Conservation (phyloP, 2,888 invertebrate genomes). For the Tyria jacobaeae region DNA sequence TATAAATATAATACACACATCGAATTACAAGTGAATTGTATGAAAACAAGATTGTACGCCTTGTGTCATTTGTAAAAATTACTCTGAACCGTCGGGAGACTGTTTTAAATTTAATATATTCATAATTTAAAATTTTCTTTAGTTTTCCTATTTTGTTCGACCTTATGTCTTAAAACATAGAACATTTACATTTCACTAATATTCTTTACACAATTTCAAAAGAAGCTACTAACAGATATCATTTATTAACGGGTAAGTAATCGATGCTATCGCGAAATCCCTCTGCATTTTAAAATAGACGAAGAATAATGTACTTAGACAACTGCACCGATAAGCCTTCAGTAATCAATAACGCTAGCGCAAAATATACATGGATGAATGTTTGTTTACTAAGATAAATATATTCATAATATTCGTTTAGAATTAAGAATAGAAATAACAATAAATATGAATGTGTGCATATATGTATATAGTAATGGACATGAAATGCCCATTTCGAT, state of each 20-base stretch:
- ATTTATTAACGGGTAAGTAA: slow-evolving; percentile 28
- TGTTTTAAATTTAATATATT: neutral
- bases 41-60: no score
- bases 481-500: neutral
- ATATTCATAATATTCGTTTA: no score
- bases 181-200: slow-evolving; percentile 6
- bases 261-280: slow-evolving; percentile 24
- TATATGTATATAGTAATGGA: neutral
- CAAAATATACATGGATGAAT: slow-evolving; percentile 5
- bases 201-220: slow-evolving; percentile 14
- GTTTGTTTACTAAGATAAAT: neutral
- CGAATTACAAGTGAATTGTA: no score
- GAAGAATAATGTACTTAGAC: slow-evolving; percentile 10
- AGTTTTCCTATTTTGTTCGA: neutral
- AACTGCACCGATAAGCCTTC: slow-evolving; percentile 11
- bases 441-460: neutral
- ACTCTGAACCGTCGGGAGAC: no score
- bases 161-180: neutral
- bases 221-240: slow-evolving; percentile 20
- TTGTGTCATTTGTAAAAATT: no score
- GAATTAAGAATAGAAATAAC: no score
- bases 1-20: no score
- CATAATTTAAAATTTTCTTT: neutral
- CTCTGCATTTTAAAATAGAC: slow-evolving; percentile 34
- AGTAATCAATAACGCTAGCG: slow-evolving; percentile 16